phyloP scores from a whole-genome alignment of 30 jellyfish, hydroid and myxozoan genomes.

The Kudoa iwatai region DNA sequence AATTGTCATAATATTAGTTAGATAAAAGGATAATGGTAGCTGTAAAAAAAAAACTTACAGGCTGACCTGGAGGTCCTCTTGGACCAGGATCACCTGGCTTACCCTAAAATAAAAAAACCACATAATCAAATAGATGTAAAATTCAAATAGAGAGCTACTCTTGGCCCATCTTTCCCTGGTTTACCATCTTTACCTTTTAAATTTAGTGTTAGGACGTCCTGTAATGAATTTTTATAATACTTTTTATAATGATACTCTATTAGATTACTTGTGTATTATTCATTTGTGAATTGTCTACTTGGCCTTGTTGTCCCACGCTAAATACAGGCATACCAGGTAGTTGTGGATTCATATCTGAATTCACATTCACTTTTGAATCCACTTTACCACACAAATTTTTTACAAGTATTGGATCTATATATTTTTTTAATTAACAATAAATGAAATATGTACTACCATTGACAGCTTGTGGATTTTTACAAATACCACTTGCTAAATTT shows the following conservation, averaged over 20 bases:
- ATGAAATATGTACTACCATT: constrained; percentile 10
- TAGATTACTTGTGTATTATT: background rate
- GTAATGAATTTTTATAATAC: background rate
- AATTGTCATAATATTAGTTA: background rate
- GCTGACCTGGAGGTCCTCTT: constrained; percentile 90
- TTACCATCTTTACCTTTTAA: constrained; percentile 90
- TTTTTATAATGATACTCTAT: constrained; percentile 1
- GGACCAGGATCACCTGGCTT: constrained; percentile 95
- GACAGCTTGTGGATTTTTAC: constrained; percentile 11
- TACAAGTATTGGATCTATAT: background rate
- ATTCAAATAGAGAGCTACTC: constrained; percentile 3
- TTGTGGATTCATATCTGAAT: constrained; percentile 22
- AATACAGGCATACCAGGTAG: constrained; percentile 73
- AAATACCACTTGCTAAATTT: constrained; percentile 12
- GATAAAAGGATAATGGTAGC: background rate
- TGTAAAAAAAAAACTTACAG: constrained; percentile 3
- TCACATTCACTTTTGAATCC: constrained; percentile 28
- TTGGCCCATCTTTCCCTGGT: constrained; percentile 83
- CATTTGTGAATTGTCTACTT: constrained; percentile 16
- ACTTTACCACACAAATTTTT: background rate
- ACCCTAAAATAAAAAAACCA: constrained; percentile 8
- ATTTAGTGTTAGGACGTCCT: constrained; percentile 58
- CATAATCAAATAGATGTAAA: too few species aligned
- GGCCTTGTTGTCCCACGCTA: constrained; percentile 74
- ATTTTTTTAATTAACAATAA: background rate